Conservation (phyloP, 2,797 vertebrate species). For the Siniperca obscura region DNA sequence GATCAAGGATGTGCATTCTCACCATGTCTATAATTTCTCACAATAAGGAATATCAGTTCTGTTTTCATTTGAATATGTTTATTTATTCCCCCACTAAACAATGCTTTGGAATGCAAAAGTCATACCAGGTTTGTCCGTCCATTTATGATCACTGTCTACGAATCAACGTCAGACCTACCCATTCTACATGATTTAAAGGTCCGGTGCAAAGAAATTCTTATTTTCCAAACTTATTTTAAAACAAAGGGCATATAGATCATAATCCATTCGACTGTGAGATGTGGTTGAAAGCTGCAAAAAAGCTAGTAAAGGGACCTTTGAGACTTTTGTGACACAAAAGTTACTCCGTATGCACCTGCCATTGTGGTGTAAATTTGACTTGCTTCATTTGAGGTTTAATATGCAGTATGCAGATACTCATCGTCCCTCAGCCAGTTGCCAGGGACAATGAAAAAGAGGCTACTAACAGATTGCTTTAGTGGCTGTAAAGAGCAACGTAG, state of each 20-base stretch:
- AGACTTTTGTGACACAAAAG: not conserved
- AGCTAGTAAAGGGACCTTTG: not conserved
- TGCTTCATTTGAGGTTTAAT: not conserved
- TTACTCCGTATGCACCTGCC: not conserved
- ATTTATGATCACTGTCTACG: not conserved
- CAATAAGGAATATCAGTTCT: not conserved
- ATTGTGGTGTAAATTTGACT: not conserved
- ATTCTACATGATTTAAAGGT: conserved; percentile 18
- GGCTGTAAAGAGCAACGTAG: not conserved
- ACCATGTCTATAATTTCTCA: conserved; percentile 7
- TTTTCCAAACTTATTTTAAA: not conserved
- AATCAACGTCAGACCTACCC: not conserved
- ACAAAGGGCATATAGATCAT: not conserved
- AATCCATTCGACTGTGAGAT: not conserved
- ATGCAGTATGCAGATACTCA: not conserved
- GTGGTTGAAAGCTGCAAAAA: not conserved
- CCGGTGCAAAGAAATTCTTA: not conserved
- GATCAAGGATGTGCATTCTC: conserved; percentile 9
- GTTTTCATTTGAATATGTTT: conserved; percentile 14
- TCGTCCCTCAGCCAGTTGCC: not conserved
- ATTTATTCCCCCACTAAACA: not conserved
- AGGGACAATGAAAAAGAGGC: not conserved
- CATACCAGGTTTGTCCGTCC: conserved; percentile 31
- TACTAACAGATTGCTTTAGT: not conserved
- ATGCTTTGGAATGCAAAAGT: conserved; percentile 10